These are phyloP conservation scores for Tinamus major DNA, from an alignment of 2,797 vertebrate genomes.

Conservation along the genomic window DNA sequence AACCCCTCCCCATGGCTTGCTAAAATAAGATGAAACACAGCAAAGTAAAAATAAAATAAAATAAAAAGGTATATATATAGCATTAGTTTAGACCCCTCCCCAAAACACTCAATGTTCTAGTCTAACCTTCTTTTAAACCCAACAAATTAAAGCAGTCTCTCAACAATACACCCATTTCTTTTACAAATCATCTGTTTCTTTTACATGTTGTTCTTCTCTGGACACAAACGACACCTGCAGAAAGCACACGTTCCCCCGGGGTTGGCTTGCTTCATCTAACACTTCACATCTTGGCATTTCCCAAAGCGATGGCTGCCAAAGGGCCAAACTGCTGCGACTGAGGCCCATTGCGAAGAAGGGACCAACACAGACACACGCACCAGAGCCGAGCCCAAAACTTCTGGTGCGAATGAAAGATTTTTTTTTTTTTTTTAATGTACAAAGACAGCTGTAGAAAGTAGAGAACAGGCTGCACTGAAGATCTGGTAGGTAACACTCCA, in stretches of 20 bases:
- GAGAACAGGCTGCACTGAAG: neutral
- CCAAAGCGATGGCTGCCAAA: neutral
- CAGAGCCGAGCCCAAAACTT: neutral
- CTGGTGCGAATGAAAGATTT: neutral
- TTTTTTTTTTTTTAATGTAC: neutral
- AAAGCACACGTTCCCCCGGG: neutral
- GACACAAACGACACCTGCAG: neutral
- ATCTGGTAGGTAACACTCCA: neutral
- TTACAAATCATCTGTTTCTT: neutral
- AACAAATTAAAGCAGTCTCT: constrained; percentile 7
- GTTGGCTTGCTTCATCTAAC: neutral
- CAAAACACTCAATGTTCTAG: neutral
- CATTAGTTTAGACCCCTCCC: neutral
- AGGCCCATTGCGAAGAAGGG: neutral
- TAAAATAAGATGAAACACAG: constrained; percentile 35
- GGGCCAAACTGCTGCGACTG: neutral
- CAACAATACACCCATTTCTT: neutral
- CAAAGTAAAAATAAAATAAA: neutral
- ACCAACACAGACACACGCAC: neutral
- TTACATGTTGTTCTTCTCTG: neutral
- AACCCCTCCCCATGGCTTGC: constrained; percentile 54
- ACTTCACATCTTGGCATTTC: neutral
- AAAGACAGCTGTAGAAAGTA: neutral
- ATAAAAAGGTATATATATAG: neutral
- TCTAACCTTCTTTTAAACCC: neutral